Evolutionary conservation across 1,140 invertebrate genomes (phyloP).

Genomic region (Drosophila erecta): DNA sequence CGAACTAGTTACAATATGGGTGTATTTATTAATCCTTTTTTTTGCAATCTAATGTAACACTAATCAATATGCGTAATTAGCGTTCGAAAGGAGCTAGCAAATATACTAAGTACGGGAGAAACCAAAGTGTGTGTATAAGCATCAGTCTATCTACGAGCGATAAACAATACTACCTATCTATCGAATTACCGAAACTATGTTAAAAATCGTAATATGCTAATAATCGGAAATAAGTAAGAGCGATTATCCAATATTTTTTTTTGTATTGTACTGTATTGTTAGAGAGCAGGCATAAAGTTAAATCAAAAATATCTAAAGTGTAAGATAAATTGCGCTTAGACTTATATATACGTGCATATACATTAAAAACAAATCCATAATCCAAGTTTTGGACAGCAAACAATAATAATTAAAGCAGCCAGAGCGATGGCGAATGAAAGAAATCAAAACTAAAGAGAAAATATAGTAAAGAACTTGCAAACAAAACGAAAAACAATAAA

Average conservation of each 20-base stretch:
- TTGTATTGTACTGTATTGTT: slow-evolving; percentile 26
- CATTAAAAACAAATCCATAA: slow-evolving; percentile 2
- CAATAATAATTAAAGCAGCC: slow-evolving; percentile 3
- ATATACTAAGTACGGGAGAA: slow-evolving; percentile 32
- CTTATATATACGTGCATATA: slow-evolving; percentile 37
- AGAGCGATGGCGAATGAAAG: slow-evolving; percentile 32
- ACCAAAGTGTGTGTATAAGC: slow-evolving; percentile 54
- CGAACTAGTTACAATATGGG: slow-evolving; percentile 58
- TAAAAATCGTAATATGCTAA: slow-evolving; percentile 49
- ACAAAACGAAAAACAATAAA: slow-evolving; percentile 1
- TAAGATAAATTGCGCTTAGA: slow-evolving; percentile 48
- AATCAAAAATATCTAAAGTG: slow-evolving; percentile 52
- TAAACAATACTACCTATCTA: slow-evolving; percentile 53
- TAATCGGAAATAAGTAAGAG: slow-evolving; percentile 36
- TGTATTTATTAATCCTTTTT: slow-evolving; percentile 44
- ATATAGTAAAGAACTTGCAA: slow-evolving; percentile 14
- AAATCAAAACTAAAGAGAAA: slow-evolving; percentile 53
- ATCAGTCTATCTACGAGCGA: slow-evolving; percentile 33
- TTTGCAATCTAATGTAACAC: slow-evolving; percentile 34
- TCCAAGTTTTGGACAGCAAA: slow-evolving; percentile 15
- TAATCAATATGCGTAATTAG: slow-evolving; percentile 47
- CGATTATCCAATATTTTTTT: slow-evolving; percentile 41
- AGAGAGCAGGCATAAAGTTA: slow-evolving; percentile 38
- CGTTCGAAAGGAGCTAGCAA: slow-evolving; percentile 29
- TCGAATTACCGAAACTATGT: slow-evolving; percentile 50